phyloP scores from a whole-genome alignment of 2,797 vertebrate species.

The Eremophila alpestris region DNA sequence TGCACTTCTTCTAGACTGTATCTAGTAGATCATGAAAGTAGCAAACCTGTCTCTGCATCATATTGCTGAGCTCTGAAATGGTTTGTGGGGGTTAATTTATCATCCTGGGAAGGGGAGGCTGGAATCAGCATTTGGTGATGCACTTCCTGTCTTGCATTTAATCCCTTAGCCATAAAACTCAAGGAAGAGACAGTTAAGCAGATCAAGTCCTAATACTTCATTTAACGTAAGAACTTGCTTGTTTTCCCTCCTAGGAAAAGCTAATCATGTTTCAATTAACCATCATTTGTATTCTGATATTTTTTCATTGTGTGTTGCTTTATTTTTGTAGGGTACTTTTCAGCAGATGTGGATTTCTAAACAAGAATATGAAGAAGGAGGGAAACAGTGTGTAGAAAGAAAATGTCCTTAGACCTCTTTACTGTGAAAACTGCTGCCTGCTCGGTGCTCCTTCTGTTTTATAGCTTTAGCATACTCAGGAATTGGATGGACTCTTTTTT shows the following conservation, averaged over 20 bases:
- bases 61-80: background rate
- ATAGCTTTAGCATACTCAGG: constrained; percentile 90
- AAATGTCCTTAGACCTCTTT: constrained; percentile 89
- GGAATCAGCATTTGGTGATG: background rate
- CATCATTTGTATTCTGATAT: background rate
- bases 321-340: constrained; percentile 89
- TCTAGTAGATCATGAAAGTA: background rate
- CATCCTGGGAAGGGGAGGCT: background rate
- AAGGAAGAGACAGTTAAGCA: background rate
- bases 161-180: background rate
- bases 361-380: constrained; percentile 98
- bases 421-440: constrained; percentile 54
- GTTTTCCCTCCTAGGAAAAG: background rate
- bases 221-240: background rate
- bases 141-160: background rate
- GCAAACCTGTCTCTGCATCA: background rate
- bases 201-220: background rate
- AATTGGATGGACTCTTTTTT: constrained; percentile 81
- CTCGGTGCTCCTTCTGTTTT: constrained; percentile 69
- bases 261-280: background rate
- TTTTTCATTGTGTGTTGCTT: constrained; percentile 32
- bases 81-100: background rate
- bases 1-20: background rate
- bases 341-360: constrained; percentile 99
- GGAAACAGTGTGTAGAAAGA: constrained; percentile 98